These are phyloP conservation scores for Spilarctia lutea DNA, from an alignment of 2,888 invertebrate species.

Conservation along the genomic window DNA sequence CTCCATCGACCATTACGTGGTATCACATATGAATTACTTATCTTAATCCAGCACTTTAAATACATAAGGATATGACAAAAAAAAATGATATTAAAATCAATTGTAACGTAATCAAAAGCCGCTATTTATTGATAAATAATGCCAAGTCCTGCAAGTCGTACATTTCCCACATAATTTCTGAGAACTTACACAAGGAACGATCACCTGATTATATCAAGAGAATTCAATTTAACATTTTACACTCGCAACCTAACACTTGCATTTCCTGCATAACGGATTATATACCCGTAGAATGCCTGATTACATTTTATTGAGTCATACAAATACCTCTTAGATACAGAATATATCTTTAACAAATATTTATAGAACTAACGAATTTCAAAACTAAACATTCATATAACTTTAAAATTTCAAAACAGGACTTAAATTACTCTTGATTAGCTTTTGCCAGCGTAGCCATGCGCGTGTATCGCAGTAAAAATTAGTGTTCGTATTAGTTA, in stretches of 20 bases:
- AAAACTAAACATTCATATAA: too few relatives aligned
- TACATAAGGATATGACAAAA: background rate
- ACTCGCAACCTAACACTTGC: conserved; percentile 3
- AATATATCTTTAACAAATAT: background rate
- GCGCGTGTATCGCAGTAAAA: too few relatives aligned
- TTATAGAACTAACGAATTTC: too few relatives aligned
- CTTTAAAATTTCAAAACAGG: too few relatives aligned
- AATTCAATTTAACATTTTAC: conserved; percentile 13
- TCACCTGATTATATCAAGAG: conserved; percentile 12
- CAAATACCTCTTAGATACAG: background rate
- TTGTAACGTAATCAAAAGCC: background rate
- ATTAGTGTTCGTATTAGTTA: too few relatives aligned
- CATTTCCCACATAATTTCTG: conserved; percentile 8
- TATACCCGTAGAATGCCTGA: background rate
- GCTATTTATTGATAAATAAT: background rate
- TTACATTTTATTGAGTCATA: conserved; percentile 4
- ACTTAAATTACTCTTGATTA: too few relatives aligned
- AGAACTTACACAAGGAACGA: conserved; percentile 8
- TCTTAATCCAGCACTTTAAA: background rate
- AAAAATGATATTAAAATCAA: background rate
- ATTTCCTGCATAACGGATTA: conserved; percentile 17
- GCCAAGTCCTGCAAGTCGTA: background rate
- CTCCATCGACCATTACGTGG: background rate
- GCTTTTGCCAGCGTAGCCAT: too few relatives aligned
- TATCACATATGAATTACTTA: background rate